phyloP scores from a whole-genome alignment of 2,797 vertebrate genomes.

The Gymnocypris eckloni region DNA sequence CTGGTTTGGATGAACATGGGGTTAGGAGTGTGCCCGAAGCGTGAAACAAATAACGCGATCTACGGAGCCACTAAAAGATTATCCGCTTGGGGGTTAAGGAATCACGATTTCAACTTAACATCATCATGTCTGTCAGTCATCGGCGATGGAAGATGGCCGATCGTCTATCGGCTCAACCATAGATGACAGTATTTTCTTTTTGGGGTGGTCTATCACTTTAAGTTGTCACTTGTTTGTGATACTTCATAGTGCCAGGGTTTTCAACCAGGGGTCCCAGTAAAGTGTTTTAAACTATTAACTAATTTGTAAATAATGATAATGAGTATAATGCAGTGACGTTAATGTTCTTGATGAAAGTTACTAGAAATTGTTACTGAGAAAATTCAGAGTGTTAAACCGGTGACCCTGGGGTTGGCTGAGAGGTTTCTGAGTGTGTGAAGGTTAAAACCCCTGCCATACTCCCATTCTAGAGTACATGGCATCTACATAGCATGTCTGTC shows the following conservation, averaged over 20 bases:
- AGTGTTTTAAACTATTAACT: not conserved
- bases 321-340: not conserved
- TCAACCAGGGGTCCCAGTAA: not conserved
- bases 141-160: too few species aligned
- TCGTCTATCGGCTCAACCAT: too few species aligned
- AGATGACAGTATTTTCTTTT: too few species aligned
- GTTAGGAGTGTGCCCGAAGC: too few species aligned
- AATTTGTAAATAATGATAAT: not conserved
- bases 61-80: too few species aligned
- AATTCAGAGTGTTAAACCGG: too few species aligned
- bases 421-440: not conserved
- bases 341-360: not conserved
- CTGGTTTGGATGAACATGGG: not conserved
- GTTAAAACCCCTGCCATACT: not conserved
- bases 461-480: not conserved
- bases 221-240: not conserved
- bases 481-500: not conserved
- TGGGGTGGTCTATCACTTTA: too few species aligned
- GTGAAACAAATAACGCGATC: too few species aligned
- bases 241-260: not conserved
- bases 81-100: too few species aligned
- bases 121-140: too few species aligned
- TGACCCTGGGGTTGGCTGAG: not conserved
- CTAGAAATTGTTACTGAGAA: not conserved
- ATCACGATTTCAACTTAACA: too few species aligned